These are phyloP conservation scores for Anarhynchus alexandrinus DNA, from an alignment of 2,113 vertebrate species.

Conservation along the genomic window DNA sequence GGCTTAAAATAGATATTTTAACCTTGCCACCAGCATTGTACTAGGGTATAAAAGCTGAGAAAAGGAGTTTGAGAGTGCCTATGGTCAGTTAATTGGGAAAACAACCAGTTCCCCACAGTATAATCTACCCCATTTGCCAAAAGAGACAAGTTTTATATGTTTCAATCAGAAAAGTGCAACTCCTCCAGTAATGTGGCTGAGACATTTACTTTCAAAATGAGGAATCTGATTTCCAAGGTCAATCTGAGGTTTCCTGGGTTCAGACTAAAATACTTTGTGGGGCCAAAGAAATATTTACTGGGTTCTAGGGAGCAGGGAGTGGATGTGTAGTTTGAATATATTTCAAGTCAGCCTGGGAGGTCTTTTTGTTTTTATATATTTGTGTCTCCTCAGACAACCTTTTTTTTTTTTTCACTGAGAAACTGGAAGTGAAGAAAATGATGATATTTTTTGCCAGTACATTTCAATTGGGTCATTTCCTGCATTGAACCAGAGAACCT, in stretches of 20 bases:
- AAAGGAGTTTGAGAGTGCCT: neutral
- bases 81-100: constrained; percentile 23
- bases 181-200: constrained; percentile 10
- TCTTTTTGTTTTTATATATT: constrained; percentile 46
- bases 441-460: neutral
- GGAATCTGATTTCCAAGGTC: constrained; percentile 55
- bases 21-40: neutral
- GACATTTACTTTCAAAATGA: constrained; percentile 48
- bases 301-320: constrained; percentile 43
- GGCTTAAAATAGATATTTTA: neutral
- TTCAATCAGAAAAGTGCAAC: constrained; percentile 15
- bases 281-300: constrained; percentile 59
- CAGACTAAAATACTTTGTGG: constrained; percentile 27
- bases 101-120: neutral
- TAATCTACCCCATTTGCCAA: neutral
- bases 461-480: neutral
- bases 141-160: constrained; percentile 30
- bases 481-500: neutral
- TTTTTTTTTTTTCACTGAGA: neutral
- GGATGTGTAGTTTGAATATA: constrained; percentile 41
- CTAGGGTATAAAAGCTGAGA: neutral
- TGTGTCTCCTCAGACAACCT: constrained; percentile 20
- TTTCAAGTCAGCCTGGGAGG: constrained; percentile 59
- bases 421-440: neutral
- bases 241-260: constrained; percentile 57